These are phyloP conservation scores for Hydra vulgaris DNA, from an alignment of 30 jellyfish, hydroid and myxozoan species.

Conservation along the genomic window DNA sequence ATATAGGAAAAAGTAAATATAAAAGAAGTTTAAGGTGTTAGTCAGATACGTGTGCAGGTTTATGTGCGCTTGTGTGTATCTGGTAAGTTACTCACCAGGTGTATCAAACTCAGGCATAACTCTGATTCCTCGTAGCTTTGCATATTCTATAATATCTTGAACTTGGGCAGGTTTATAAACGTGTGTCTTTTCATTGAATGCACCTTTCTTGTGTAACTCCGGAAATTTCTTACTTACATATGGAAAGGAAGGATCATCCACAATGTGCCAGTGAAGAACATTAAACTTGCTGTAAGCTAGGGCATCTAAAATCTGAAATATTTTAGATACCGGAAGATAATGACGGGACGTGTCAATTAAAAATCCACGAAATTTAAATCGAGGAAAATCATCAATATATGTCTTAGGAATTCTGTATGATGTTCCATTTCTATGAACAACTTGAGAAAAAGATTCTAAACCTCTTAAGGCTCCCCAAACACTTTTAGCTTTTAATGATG, in stretches of 20 bases:
- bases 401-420: slow-evolving; percentile 42
- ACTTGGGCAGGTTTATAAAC: slow-evolving; percentile 69
- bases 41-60: no score
- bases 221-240: slow-evolving; percentile 77
- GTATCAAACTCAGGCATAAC: slow-evolving; percentile 86
- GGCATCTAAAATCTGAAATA: slow-evolving; percentile 56
- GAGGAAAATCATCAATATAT: slow-evolving; percentile 49
- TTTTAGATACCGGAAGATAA: slow-evolving; percentile 42
- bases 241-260: slow-evolving; percentile 87
- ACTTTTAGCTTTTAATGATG: slow-evolving; percentile 41
- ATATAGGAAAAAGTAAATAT: no score
- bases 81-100: slow-evolving; percentile 76
- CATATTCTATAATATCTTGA: slow-evolving; percentile 47
- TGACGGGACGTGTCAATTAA: slow-evolving; percentile 89
- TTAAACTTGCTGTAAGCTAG: slow-evolving; percentile 76
- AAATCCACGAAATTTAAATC: slow-evolving; percentile 71
- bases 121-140: slow-evolving; percentile 64
- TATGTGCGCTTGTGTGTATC: no score
- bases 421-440: slow-evolving; percentile 38
- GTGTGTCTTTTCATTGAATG: slow-evolving; percentile 50
- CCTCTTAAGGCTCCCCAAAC: slow-evolving; percentile 91
- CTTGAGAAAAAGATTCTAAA: slow-evolving; percentile 67
- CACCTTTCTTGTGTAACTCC: slow-evolving; percentile 51
- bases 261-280: slow-evolving; percentile 82
- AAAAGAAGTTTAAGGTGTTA: no score